Percentiles rank a stretch among this genome's conserved stretches.
Conservation (phyloP, 1,140 invertebrate species). For the Ceratina australensis region DNA sequence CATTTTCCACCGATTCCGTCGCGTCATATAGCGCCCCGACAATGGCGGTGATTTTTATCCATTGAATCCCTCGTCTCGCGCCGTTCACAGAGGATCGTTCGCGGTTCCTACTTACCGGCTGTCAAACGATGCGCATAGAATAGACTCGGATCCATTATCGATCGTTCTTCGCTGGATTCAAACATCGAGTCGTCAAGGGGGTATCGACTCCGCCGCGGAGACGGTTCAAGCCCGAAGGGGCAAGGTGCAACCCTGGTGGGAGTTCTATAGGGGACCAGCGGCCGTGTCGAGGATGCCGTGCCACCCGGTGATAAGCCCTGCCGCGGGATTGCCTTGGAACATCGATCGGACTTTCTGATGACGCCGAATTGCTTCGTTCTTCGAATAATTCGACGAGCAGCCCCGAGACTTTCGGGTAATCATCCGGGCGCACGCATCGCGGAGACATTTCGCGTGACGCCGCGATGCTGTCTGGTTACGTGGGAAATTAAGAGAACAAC, state of each 20-base stretch:
- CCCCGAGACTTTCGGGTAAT: slow-evolving; percentile 25
- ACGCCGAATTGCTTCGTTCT: slow-evolving; percentile 61
- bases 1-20: slow-evolving; percentile 70
- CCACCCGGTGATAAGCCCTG: slow-evolving; percentile 70
- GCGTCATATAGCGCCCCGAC: slow-evolving; percentile 64
- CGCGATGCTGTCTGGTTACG: neutral
- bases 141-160: slow-evolving; percentile 75
- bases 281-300: slow-evolving; percentile 63
- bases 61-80: slow-evolving; percentile 69
- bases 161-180: slow-evolving; percentile 61
- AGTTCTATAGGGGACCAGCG: slow-evolving; percentile 54
- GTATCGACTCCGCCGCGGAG: slow-evolving; percentile 14
- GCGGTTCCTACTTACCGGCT: slow-evolving; percentile 66
- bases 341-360: slow-evolving; percentile 63
- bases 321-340: slow-evolving; percentile 67
- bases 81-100: slow-evolving; percentile 35
- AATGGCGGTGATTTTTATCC: slow-evolving; percentile 75
- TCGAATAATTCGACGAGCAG: slow-evolving; percentile 54
- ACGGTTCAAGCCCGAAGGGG: too few relatives aligned
- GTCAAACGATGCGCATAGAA: slow-evolving; percentile 77
- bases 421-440: slow-evolving; percentile 28
- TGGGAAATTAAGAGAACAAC: slow-evolving; percentile 29
- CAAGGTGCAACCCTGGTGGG: slow-evolving; percentile 57
- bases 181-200: slow-evolving; percentile 32
- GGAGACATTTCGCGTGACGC: slow-evolving; percentile 43